Percentiles rank a stretch among this genome's conserved stretches.
Evolutionary conservation across 2,888 invertebrate genomes (phyloP).

Genomic region (Diplolepis rosae): DNA sequence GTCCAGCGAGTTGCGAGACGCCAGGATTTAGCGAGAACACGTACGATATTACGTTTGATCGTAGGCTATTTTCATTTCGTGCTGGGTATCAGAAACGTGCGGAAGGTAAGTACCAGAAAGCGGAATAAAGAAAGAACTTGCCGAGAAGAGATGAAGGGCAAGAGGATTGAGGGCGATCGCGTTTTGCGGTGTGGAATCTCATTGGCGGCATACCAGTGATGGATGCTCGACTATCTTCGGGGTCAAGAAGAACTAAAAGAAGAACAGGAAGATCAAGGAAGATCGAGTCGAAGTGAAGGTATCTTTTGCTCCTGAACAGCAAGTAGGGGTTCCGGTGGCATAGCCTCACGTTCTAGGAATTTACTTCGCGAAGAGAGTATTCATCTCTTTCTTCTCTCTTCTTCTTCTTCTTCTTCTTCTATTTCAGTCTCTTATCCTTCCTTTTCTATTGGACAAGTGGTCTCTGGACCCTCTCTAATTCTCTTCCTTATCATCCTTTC

Average conservation of each 20-base stretch:
- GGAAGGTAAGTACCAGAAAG: slow-evolving; percentile 2
- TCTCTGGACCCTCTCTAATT: not conserved
- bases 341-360: slow-evolving; percentile 66
- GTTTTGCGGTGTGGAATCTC: slow-evolving; percentile 36
- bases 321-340: slow-evolving; percentile 52
- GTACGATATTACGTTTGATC: slow-evolving; percentile 32
- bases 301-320: slow-evolving; percentile 37
- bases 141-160: not conserved
- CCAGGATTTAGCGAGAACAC: slow-evolving; percentile 6
- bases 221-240: slow-evolving; percentile 24
- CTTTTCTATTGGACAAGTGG: too few relatives aligned
- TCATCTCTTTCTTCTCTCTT: slow-evolving; percentile 28
- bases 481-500: slow-evolving; percentile 5
- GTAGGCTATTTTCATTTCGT: slow-evolving; percentile 34
- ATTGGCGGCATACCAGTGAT: slow-evolving; percentile 18
- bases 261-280: slow-evolving; percentile 29
- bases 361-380: slow-evolving; percentile 30
- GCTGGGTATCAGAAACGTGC: slow-evolving; percentile 31
- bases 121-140: not conserved
- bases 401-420: slow-evolving; percentile 17
- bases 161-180: slow-evolving; percentile 17
- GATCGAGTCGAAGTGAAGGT: slow-evolving; percentile 40
- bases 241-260: slow-evolving; percentile 21
- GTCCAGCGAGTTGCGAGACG: slow-evolving; percentile 18
- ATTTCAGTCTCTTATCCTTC: not conserved